Evolutionary conservation across 2,113 vertebrate genomes (phyloP).

Genomic region (Podarcis cretensis): DNA sequence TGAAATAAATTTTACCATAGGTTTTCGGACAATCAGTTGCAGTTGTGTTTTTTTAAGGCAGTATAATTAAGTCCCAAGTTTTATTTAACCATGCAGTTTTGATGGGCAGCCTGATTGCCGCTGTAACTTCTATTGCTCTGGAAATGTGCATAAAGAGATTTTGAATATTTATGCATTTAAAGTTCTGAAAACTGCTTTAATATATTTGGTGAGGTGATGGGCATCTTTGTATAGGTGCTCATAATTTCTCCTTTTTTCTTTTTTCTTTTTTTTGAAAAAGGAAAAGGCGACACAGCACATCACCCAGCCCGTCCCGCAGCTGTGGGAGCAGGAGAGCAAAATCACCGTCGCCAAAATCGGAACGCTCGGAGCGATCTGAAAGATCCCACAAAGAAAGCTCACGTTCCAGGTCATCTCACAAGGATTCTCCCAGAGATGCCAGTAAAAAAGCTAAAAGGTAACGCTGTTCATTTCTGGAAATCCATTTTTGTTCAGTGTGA

Average conservation of each 20-base stretch:
- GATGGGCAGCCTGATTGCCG: not conserved
- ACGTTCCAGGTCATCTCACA: slow-evolving; percentile 88
- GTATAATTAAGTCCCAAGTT: not conserved
- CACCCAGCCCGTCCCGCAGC: slow-evolving; percentile 90
- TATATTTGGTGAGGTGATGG: not conserved
- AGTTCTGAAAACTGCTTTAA: not conserved
- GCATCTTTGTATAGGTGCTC: accelerated
- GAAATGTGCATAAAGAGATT: not conserved
- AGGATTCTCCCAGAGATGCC: slow-evolving; percentile 93
- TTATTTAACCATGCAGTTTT: not conserved
- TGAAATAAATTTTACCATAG: not conserved
- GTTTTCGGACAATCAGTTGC: not conserved
- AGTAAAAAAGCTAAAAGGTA: slow-evolving; percentile 96
- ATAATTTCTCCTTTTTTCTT: not conserved
- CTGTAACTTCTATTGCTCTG: not conserved
- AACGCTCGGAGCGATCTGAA: slow-evolving; percentile 90
- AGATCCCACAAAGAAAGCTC: slow-evolving; percentile 94
- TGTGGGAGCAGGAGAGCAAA: slow-evolving; percentile 87
- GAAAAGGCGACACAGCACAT: slow-evolving; percentile 92
- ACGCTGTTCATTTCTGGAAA: slow-evolving; percentile 8
- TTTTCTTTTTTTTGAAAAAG: slow-evolving; percentile 65
- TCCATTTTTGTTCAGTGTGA: not conserved
- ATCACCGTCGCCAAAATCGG: slow-evolving; percentile 92
- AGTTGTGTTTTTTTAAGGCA: not conserved
- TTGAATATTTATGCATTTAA: not conserved